phyloP scores from a whole-genome alignment of 2,797 vertebrate genomes.

The Acrossocheilus fasciatus region DNA sequence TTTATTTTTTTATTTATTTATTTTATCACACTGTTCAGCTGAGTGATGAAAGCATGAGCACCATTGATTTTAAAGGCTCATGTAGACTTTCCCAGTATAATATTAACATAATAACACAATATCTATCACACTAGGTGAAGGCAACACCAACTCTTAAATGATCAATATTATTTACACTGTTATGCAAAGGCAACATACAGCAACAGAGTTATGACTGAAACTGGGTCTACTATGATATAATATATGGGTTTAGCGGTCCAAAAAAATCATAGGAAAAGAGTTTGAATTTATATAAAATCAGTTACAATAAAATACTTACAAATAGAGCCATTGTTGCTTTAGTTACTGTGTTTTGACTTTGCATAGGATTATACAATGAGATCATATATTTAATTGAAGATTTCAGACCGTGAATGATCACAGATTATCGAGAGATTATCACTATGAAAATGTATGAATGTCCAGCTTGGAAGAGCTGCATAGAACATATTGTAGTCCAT shows the following conservation, averaged over 20 bases:
- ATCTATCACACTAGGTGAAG: conserved; percentile 5
- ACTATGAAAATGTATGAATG: neutral
- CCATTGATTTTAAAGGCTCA: neutral
- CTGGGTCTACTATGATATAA: neutral
- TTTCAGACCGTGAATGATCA: neutral
- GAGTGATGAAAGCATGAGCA: neutral
- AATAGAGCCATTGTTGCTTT: neutral
- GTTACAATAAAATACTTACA: neutral
- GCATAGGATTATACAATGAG: neutral
- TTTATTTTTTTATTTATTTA: neutral
- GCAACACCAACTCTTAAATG: neutral
- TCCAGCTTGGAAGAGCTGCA: conserved; percentile 24
- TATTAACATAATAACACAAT: neutral
- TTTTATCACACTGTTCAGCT: neutral
- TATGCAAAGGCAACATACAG: conserved; percentile 16
- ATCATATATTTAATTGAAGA: neutral
- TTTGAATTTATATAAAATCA: neutral
- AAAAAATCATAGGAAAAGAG: neutral
- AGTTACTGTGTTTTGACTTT: conserved; percentile 7
- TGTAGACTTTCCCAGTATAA: neutral
- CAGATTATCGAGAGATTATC: neutral
- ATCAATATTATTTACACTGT: neutral
- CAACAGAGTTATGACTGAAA: conserved; percentile 4
- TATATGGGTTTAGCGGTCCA: neutral
- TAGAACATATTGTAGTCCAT: conserved; percentile 22